phyloP scores from a whole-genome alignment of 2,888 invertebrate species.

The Acrobasis repandana region DNA sequence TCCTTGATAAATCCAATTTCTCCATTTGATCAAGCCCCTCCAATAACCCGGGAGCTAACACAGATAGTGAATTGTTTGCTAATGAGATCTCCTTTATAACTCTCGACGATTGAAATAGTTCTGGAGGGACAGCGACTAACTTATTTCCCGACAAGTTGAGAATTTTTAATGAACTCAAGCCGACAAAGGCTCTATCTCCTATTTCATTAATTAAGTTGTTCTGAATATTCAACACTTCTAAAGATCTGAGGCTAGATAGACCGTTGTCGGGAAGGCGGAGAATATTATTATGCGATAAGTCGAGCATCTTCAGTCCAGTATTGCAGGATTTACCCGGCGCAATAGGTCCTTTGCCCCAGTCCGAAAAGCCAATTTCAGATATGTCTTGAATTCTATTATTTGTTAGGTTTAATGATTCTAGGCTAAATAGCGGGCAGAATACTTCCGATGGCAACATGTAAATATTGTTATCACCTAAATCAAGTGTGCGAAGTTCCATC shows the following conservation, averaged over 20 bases:
- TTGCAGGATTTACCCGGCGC: slow-evolving; percentile 88
- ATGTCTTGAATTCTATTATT: slow-evolving; percentile 91
- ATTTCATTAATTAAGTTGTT: slow-evolving; percentile 90
- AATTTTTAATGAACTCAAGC: slow-evolving; percentile 86
- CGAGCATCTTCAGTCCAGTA: slow-evolving; percentile 86
- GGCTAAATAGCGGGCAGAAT: slow-evolving; percentile 87
- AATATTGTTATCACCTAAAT: slow-evolving; percentile 89
- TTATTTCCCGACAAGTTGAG: slow-evolving; percentile 92
- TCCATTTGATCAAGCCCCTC: slow-evolving; percentile 89
- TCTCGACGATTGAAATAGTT: slow-evolving; percentile 88
- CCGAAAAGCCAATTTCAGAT: slow-evolving; percentile 88
- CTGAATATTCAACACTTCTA: slow-evolving; percentile 88
- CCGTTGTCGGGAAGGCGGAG: slow-evolving; percentile 87
- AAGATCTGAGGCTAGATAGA: slow-evolving; percentile 86
- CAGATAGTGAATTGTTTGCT: slow-evolving; percentile 90
- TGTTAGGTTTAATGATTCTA: slow-evolving; percentile 88
- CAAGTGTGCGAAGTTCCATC: slow-evolving; percentile 85
- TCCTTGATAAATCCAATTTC: slow-evolving; percentile 88
- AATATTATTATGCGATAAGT: slow-evolving; percentile 89
- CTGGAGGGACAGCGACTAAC: slow-evolving; percentile 90
- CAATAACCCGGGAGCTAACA: slow-evolving; percentile 88
- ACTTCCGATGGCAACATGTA: slow-evolving; percentile 88
- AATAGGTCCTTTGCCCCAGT: slow-evolving; percentile 86
- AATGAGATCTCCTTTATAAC: slow-evolving; percentile 88
- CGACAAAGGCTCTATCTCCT: slow-evolving; percentile 88